Evolutionary conservation across 2,113 vertebrate genomes (phyloP), one percentile per base, ranked within the genome.

Genomic region (Pavo muticus): DNA sequence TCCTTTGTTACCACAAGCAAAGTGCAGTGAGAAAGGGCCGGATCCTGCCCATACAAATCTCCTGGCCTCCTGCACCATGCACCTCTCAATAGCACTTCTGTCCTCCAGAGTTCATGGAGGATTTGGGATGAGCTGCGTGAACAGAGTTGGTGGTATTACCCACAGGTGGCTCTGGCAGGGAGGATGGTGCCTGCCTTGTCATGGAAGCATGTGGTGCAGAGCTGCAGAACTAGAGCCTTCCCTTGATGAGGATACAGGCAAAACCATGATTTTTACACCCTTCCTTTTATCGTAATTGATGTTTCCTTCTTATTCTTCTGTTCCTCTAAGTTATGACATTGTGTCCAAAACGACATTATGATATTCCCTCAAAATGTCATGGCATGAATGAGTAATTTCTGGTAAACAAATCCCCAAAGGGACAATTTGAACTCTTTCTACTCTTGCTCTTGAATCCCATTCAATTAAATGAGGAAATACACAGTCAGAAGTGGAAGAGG

Each of bases 321-420:
- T 88, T 93, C 85, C 60, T 90, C 75, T 83, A 95, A 93, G 90
- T 94, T 94, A 95, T 90, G 94, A 95, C 83, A 94, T 90, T 91
- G 91, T 94, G 90, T 95, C 93, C 87, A 88, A 80, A 95, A 88
- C 0, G 68, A 88, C 90, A 96, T 91, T 88, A 90, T 95, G 95
- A 86, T 96, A 95, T 74, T 96, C 75, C 82, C 79, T 94, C 85
- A 95, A 95, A 96, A 97, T 93, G 88, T 95, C 93, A 88, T 91
- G 94, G 91, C 65, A 93, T 68, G 85, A 95, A 90, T 95, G 95
- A 95, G 69, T 95, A 94, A 93, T 95, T 95, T 95, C 84, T 93
- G 56, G 56, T 90, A 88, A 86, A 77, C 0, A 0, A 94, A 93
- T 95, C 85, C 93, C 91, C 88, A 86, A 68, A 94, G 87, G 95